Conservation (phyloP, 2,797 vertebrate species). For the Myotis planiceps region DNA sequence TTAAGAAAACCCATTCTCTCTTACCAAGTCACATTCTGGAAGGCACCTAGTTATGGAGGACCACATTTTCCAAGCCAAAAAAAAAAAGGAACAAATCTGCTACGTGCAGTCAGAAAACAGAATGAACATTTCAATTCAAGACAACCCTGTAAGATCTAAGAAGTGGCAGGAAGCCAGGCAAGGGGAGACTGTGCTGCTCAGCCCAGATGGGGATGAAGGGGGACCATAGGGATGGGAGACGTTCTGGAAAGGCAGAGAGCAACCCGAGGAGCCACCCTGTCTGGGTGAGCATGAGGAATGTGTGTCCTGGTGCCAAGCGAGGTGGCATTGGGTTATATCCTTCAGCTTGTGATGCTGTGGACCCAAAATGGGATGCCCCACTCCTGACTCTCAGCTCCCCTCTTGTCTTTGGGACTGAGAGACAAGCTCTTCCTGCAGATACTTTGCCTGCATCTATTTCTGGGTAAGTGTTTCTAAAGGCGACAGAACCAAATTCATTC, state of each 20-base stretch:
- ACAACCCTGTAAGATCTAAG: background rate
- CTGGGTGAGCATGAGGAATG: accelerated
- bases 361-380: background rate
- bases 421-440: background rate
- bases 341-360: background rate
- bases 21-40: background rate
- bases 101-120: background rate
- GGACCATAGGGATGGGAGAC: accelerated
- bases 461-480: background rate
- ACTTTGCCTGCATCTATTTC: background rate
- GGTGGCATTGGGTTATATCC: accelerated
- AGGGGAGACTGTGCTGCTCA: background rate
- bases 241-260: background rate
- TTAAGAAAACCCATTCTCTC: background rate
- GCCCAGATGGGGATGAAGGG: background rate
- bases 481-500: accelerated
- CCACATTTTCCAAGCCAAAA: background rate
- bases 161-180: background rate
- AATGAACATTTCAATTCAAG: background rate
- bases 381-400: background rate
- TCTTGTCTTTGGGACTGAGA: background rate
- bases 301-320: accelerated
- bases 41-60: background rate
- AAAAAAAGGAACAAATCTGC: background rate
- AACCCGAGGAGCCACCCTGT: accelerated